phyloP scores from a whole-genome alignment of 2,888 invertebrate species.

The Xanthorhoe designata region DNA sequence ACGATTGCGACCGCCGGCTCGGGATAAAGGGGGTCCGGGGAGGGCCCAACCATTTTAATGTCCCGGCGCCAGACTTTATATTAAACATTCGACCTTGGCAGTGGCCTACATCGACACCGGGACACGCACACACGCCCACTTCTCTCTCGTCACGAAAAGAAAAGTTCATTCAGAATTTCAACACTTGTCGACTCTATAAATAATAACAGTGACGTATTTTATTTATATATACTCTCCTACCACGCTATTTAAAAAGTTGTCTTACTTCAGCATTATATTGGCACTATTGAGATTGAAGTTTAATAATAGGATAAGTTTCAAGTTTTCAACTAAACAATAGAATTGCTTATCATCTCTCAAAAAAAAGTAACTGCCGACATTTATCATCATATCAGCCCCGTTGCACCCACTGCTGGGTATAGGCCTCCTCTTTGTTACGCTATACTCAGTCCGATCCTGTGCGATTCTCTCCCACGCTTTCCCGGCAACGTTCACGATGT shows the following conservation, averaged over 20 bases:
- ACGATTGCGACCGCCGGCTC: constrained; percentile 81
- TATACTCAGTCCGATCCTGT: too few relatives aligned
- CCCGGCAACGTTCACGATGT: too few relatives aligned
- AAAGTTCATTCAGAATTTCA: constrained; percentile 81
- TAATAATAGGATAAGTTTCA: too few relatives aligned
- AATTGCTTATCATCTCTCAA: neutral
- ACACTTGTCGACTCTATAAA: constrained; percentile 76
- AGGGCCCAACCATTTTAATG: constrained; percentile 85
- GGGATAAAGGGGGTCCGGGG: constrained; percentile 77
- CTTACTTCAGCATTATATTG: constrained; percentile 56
- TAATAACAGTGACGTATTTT: constrained; percentile 77
- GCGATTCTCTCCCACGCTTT: too few relatives aligned
- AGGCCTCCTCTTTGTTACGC: too few relatives aligned
- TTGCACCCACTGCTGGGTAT: too few relatives aligned
- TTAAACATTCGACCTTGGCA: constrained; percentile 86
- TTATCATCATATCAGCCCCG: too few relatives aligned
- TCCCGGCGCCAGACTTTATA: constrained; percentile 85
- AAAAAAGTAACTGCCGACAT: neutral
- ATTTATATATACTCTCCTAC: constrained; percentile 60
- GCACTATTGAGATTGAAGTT: constrained; percentile 37
- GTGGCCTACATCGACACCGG: constrained; percentile 84
- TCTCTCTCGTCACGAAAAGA: constrained; percentile 78
- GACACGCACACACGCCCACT: constrained; percentile 82
- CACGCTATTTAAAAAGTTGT: constrained; percentile 62
- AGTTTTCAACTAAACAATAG: too few relatives aligned